Base-by-base conservation (phyloP, 1,140 invertebrate genomes). In the Drosophila funebris region DNA sequence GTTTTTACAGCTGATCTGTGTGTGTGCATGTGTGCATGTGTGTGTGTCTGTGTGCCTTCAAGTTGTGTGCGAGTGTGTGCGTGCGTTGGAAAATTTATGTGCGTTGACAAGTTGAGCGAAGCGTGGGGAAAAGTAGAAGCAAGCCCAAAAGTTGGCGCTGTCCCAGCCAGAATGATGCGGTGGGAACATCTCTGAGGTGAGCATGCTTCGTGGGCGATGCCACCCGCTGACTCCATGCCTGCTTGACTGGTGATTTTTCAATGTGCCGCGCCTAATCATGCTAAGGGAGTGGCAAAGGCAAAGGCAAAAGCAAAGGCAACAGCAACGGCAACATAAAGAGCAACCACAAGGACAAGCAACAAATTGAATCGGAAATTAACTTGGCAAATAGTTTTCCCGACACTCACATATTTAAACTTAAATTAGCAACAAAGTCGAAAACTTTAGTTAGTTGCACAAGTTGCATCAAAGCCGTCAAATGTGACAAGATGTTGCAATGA, bases 31-130 rank as follows among this genome's bases (percentile, higher is more conserved):
- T 68, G 48, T 50, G 39, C 43, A 18, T 61, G 48, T 77, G 44
- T 33, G 27, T 56, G 76, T 63, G 37, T 64, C 29, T 20, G 18
- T 9, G 2, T 14, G 11, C 31, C 31, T 11, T 18, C 24, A 36
- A 41, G 9, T 46, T 64, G 41, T 73, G 54, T 63, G 36, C 43
- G 37, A 36, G 33, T 61, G 56, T 63, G 36, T 54, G 37, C 48
- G 33, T 61, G 56, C 16, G 53, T 22, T 54, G 50, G 53, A 46
- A 84, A 85, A 76, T 85, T 62, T 83, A 83, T 85, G 62, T 46
- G 37, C 67, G 76, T 85, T 84, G 80, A 83, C 76, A 83, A 76
- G 72, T 63, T 67, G 61, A 75, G 61, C 31, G 37, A 57, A 20
- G 22, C 16, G 18, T 9, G 4, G 3, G 7, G 18, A 9, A 57